Evolutionary conservation across 2,113 vertebrate species (phyloP), one percentile per base, ranked within the genome.

Genomic region (Melanostigma gelatinosum): DNA sequence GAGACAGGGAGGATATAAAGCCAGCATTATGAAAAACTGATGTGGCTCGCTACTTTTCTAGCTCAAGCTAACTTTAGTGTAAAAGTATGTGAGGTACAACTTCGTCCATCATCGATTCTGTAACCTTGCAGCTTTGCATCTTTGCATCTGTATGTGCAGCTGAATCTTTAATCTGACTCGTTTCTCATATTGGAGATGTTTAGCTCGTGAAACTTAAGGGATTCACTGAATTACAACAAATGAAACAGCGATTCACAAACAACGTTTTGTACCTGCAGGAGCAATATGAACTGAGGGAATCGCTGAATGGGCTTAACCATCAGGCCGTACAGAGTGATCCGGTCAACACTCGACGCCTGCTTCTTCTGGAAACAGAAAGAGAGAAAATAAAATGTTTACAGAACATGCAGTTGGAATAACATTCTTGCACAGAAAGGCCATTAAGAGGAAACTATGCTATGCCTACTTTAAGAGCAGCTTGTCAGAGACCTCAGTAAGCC

Each of bases 301-400:
- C 97, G 93, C 75, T 99, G 98, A 87, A 99, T 97, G 68, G 98
- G 98, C 57, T 99, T 99, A 88, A 99, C 97, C 97, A 99, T 99
- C 75, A 99, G 91, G 67, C 97, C 97, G 0, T 99, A 99, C 32
- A 99, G 96, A 0, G 97, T 99, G 89, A 98, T 97, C 0, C 98
- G 96, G 91, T 99, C 98, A 0, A 95, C 54, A 0, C 97, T 99
- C 15, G 96, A 94, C 0, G 96, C 96, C 91, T 99, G 97, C 82
- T 97, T 96, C 87, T 96, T 97, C 97, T 99, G 94, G 0, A 24
- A 61, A 18, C 24, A 24, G 65, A 9, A 48, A 12, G 11, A 64
- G 3, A 20, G 6, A 64, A 15, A 55, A 65, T 44, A 18, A 18
- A 55, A 55, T 52, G 8, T 52, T 52, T 9, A 54, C 1, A 57